Evolutionary conservation across 1,140 invertebrate genomes (phyloP).

Genomic region (Cyclina sinensis): DNA sequence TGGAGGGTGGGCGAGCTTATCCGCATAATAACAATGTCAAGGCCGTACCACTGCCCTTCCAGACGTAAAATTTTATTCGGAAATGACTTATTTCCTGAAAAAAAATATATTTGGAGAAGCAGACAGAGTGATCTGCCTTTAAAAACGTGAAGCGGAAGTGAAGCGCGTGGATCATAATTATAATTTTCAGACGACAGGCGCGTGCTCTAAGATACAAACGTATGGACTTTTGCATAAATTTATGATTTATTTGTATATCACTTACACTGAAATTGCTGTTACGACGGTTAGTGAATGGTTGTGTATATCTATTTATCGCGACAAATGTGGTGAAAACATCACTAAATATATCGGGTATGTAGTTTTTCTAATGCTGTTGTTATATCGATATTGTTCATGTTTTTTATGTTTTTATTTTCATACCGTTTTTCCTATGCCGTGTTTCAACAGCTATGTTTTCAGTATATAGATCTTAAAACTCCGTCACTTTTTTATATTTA

Average conservation of each 20-base stretch:
- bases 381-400: no score
- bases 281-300: not conserved
- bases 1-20: conserved; percentile 69
- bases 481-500: no score
- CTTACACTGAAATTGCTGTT: not conserved
- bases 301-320: conserved; percentile 28
- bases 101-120: not conserved
- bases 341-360: not conserved
- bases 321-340: conserved; percentile 1
- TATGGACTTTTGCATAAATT: no score
- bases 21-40: conserved; percentile 31
- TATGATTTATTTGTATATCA: not conserved
- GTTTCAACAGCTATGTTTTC: no score
- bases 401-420: no score
- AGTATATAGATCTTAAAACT: no score
- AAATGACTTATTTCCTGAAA: not conserved
- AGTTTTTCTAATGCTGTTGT: not conserved
- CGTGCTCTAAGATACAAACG: conserved; percentile 1
- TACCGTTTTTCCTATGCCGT: no score
- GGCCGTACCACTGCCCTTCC: conserved; percentile 32
- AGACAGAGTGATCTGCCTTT: not conserved
- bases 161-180: not conserved
- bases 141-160: not conserved
- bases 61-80: conserved; percentile 12
- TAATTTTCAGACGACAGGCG: conserved; percentile 6